These are phyloP conservation scores for Buceros bicornis DNA, from an alignment of 2,797 vertebrate genomes.

Conservation along the genomic window DNA sequence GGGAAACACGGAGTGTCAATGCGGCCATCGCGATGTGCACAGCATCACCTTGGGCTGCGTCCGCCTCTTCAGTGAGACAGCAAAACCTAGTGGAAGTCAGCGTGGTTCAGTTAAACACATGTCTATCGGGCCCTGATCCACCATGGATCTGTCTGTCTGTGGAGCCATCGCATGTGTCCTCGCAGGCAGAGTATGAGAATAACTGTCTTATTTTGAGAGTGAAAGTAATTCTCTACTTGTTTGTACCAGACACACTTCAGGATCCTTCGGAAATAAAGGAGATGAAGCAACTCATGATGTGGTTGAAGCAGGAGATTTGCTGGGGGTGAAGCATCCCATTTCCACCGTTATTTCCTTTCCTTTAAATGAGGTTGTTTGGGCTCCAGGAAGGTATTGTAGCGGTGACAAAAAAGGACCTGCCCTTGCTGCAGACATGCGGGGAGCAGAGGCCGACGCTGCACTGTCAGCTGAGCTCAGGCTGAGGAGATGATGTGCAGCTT, in stretches of 20 bases:
- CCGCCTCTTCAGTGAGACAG: fast-evolving
- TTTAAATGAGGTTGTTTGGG: neutral
- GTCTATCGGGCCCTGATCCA: neutral
- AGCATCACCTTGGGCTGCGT: neutral
- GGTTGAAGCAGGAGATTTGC: neutral
- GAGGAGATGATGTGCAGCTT: neutral
- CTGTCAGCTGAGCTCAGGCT: neutral
- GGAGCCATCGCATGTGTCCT: neutral
- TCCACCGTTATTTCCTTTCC: neutral
- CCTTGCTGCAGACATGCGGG: neutral
- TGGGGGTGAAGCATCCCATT: neutral
- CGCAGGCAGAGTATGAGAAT: neutral
- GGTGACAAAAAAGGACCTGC: neutral
- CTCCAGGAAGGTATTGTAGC: neutral
- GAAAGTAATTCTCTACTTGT: neutral
- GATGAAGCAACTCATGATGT: fast-evolving
- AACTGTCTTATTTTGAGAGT: neutral
- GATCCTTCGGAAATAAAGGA: neutral
- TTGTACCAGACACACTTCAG: neutral
- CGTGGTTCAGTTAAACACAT: neutral
- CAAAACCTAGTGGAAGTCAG: neutral
- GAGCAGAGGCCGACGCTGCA: neutral
- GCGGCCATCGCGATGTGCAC: fast-evolving
- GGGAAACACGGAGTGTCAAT: fast-evolving
- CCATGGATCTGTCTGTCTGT: neutral